Percentiles rank a stretch among this genome's conserved stretches.
Conservation (phyloP, 2,797 vertebrate species). For the Pangasius sanitwongsei region DNA sequence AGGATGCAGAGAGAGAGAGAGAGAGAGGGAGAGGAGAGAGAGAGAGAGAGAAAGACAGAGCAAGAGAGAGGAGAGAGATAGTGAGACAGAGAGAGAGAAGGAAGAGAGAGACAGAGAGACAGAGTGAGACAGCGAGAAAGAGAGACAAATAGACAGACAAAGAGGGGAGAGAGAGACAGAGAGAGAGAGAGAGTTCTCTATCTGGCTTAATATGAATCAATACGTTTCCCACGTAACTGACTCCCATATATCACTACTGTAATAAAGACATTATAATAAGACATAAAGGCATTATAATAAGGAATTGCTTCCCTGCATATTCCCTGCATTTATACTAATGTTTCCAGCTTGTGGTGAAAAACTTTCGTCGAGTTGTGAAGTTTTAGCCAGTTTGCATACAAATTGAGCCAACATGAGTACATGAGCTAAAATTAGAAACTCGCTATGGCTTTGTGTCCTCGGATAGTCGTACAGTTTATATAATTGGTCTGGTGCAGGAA, state of each 20-base stretch:
- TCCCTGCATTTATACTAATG: conserved; percentile 3
- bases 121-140: background rate
- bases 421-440: conserved; percentile 24
- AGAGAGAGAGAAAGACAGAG: background rate
- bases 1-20: background rate
- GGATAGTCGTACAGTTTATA: conserved; percentile 6
- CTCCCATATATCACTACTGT: conserved; percentile 19
- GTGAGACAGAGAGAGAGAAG: background rate
- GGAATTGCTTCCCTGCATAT: conserved; percentile 1
- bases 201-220: background rate
- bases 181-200: background rate
- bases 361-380: background rate
- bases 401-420: conserved; percentile 14
- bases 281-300: conserved; percentile 37
- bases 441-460: conserved; percentile 12
- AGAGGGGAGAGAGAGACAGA: background rate
- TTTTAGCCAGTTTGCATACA: conserved; percentile 29
- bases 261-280: conserved; percentile 35
- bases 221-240: background rate
- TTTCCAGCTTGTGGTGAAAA: conserved; percentile 6
- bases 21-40: background rate
- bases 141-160: background rate
- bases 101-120: background rate
- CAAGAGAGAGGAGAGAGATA: background rate
- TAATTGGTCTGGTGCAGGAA: conserved; percentile 29